Percentiles rank a stretch among this genome's conserved stretches.
phyloP scores from a whole-genome alignment of 2,888 invertebrate species.

The Athripsodes cinereus region DNA sequence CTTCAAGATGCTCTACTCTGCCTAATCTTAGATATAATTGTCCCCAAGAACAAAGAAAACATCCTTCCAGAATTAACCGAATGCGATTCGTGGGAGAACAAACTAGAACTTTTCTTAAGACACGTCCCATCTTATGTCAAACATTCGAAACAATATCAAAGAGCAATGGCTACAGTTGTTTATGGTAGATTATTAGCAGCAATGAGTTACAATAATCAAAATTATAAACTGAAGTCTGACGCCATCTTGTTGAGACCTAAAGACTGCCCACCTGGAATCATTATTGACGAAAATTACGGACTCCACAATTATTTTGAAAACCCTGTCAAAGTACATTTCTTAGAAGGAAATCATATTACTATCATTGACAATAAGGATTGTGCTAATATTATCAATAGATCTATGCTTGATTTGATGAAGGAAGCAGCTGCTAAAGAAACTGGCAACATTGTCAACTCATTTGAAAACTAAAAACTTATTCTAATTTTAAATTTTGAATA shows the following conservation, averaged over 20 bases:
- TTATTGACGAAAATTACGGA: conserved; percentile 60
- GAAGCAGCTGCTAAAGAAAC: conserved; percentile 18
- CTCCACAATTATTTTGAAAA: conserved; percentile 53
- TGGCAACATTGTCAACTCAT: neutral
- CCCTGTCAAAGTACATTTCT: conserved; percentile 52
- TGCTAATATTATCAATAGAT: conserved; percentile 56
- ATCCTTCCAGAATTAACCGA: conserved; percentile 46
- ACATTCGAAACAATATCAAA: conserved; percentile 40
- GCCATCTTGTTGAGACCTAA: conserved; percentile 60
- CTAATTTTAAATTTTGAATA: no score
- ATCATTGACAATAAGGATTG: conserved; percentile 61
- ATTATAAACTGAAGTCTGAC: conserved; percentile 50
- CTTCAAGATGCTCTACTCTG: conserved; percentile 54
- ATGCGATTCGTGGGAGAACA: conserved; percentile 51
- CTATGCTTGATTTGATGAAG: conserved; percentile 28
- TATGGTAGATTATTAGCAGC: conserved; percentile 53
- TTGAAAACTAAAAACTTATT: no score
- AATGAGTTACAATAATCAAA: conserved; percentile 41
- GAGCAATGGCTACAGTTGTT: conserved; percentile 37
- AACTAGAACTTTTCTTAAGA: conserved; percentile 47
- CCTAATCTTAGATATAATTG: conserved; percentile 48
- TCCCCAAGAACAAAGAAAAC: conserved; percentile 39
- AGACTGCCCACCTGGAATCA: conserved; percentile 45
- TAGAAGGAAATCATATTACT: conserved; percentile 68
- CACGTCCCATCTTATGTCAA: conserved; percentile 35